These are phyloP conservation scores for Morpho helenor DNA, from an alignment of 2,888 invertebrate genomes.

Conservation along the genomic window DNA sequence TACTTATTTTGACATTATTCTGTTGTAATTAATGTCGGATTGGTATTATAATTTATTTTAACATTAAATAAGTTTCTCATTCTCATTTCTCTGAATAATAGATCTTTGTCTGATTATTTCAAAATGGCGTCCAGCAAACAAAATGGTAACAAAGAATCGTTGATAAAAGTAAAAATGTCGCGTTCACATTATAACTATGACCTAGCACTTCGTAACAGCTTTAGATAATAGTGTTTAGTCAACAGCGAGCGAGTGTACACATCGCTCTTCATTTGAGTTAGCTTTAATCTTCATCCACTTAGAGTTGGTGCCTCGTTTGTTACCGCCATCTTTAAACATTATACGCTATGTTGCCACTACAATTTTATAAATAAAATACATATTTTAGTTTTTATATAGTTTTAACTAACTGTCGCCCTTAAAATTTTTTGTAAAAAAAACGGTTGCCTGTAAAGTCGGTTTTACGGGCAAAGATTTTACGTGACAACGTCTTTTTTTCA, in stretches of 20 bases:
- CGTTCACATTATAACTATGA: background rate
- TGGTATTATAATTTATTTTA: too few relatives aligned
- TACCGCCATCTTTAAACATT: background rate
- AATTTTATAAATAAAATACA: background rate
- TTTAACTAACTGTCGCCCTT: too few relatives aligned
- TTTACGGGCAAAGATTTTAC: too few relatives aligned
- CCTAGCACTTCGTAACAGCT: constrained; percentile 10
- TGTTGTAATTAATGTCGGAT: too few relatives aligned
- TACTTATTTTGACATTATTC: too few relatives aligned
- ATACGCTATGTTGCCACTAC: background rate
- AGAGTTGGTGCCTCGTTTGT: constrained; percentile 3
- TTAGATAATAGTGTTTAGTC: constrained; percentile 24
- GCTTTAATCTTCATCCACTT: constrained; percentile 1
- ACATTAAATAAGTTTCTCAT: too few relatives aligned
- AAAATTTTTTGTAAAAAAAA: too few relatives aligned
- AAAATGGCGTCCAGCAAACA: too few relatives aligned
- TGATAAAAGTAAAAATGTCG: background rate
- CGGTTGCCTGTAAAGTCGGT: too few relatives aligned
- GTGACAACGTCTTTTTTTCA: too few relatives aligned
- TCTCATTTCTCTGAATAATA: too few relatives aligned
- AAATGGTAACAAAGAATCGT: background rate
- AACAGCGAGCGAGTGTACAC: constrained; percentile 21
- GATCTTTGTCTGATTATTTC: background rate
- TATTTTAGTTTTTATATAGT: too few relatives aligned
- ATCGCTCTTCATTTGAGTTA: constrained; percentile 19